Conservation (phyloP, 2,113 vertebrate genomes). For the Xenotilapia caudafasciata region DNA sequence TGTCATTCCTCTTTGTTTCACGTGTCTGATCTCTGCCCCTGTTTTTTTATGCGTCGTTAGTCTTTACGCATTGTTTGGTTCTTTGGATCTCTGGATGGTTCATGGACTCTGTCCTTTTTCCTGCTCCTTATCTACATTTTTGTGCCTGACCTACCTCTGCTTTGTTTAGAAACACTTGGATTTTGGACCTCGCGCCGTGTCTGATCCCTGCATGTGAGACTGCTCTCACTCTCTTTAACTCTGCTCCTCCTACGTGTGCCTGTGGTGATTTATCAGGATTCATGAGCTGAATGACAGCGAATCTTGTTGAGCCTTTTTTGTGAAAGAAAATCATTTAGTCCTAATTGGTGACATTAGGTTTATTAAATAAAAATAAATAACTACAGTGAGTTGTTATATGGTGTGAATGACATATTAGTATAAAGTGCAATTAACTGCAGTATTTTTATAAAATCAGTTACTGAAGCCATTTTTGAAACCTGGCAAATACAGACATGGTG, state of each 20-base stretch:
- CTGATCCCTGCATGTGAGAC: neutral
- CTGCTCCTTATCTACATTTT: neutral
- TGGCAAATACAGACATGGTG: neutral
- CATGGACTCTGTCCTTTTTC: neutral
- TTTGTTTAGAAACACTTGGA: neutral
- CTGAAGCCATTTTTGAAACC: neutral
- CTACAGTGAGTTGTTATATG: neutral
- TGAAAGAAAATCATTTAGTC: neutral
- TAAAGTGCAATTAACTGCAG: neutral
- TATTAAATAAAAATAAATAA: neutral
- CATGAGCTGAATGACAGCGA: neutral
- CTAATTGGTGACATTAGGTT: neutral
- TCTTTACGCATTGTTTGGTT: neutral
- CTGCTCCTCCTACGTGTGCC: neutral
- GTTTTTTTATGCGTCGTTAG: neutral
- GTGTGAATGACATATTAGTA: neutral
- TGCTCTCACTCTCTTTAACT: neutral
- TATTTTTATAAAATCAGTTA: neutral
- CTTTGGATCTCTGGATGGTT: neutral
- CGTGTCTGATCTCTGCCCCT: neutral
- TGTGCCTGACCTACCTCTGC: neutral
- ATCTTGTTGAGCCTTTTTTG: neutral
- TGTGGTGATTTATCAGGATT: neutral
- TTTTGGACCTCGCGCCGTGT: neutral
- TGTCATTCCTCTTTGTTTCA: neutral